A percentile compares a stretch with the other conserved stretches of the same genome.
These are phyloP conservation scores for Hybognathus amarus DNA, from an alignment of 2,797 vertebrate genomes.

Conservation along the genomic window DNA sequence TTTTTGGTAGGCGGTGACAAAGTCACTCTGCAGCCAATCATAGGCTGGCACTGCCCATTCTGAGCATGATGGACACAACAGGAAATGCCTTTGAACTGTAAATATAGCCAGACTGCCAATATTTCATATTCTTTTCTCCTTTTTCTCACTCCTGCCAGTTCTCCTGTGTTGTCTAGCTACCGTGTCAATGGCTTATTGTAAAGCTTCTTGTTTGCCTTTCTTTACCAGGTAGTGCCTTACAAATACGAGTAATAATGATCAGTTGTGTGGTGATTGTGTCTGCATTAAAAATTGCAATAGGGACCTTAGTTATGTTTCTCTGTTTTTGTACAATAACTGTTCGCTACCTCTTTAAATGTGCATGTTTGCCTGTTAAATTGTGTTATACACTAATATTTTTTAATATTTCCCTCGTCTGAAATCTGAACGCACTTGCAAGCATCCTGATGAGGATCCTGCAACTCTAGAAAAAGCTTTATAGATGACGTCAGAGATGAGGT, in stretches of 20 bases:
- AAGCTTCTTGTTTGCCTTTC: slow-evolving; percentile 51
- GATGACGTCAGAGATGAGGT: background rate
- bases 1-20: slow-evolving; percentile 11
- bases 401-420: background rate
- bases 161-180: slow-evolving; percentile 26
- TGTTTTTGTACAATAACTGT: slow-evolving; percentile 45
- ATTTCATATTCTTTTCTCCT: slow-evolving; percentile 5
- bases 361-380: background rate
- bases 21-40: slow-evolving; percentile 26
- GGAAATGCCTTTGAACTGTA: slow-evolving; percentile 50
- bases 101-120: slow-evolving; percentile 33
- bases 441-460: background rate
- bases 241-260: slow-evolving; percentile 52
- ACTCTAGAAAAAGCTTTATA: background rate
- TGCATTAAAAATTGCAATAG: slow-evolving; percentile 56
- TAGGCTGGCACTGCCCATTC: slow-evolving; percentile 26
- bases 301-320: slow-evolving; percentile 30
- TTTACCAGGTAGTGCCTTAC: slow-evolving; percentile 75
- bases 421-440: background rate
- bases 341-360: background rate
- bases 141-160: background rate
- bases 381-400: background rate
- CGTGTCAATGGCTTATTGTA: slow-evolving; percentile 36
- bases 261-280: slow-evolving; percentile 50
- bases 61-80: slow-evolving; percentile 40